Percentiles rank a stretch among this genome's conserved stretches.
Conservation (phyloP, 2,797 vertebrate species). For the Poeciliopsis gracilis region DNA sequence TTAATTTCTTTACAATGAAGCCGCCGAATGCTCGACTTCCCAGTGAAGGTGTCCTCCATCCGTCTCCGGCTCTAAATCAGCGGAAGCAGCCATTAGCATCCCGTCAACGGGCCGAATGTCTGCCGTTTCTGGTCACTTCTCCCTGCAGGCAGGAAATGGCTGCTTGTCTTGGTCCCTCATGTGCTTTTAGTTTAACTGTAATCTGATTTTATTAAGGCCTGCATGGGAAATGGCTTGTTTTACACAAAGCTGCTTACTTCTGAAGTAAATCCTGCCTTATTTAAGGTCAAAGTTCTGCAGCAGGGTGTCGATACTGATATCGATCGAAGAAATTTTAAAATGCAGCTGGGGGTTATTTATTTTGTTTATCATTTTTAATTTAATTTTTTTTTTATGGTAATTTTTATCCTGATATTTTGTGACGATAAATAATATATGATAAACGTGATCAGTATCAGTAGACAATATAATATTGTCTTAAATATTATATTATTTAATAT, state of each 20-base stretch:
- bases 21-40: conserved; percentile 57
- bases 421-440: too few species aligned
- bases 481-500: too few species aligned
- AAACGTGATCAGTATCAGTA: too few species aligned
- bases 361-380: neutral
- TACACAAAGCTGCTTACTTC: neutral
- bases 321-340: neutral
- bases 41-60: conserved; percentile 64
- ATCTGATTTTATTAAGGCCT: conserved; percentile 29
- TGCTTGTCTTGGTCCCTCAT: conserved; percentile 35
- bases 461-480: too few species aligned
- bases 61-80: conserved; percentile 63
- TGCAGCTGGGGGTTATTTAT: neutral
- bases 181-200: conserved; percentile 24
- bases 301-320: neutral
- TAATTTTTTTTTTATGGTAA: neutral
- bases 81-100: conserved; percentile 60
- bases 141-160: conserved; percentile 42
- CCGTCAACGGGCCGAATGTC: conserved; percentile 58
- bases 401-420: neutral
- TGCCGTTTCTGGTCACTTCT: conserved; percentile 48
- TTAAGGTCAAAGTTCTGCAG: neutral
- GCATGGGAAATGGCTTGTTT: conserved; percentile 5
- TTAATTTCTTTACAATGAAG: conserved; percentile 66
- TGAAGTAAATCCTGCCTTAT: neutral